Conservation (phyloP, 2,888 invertebrate species). For the Periphyllus acericola region DNA sequence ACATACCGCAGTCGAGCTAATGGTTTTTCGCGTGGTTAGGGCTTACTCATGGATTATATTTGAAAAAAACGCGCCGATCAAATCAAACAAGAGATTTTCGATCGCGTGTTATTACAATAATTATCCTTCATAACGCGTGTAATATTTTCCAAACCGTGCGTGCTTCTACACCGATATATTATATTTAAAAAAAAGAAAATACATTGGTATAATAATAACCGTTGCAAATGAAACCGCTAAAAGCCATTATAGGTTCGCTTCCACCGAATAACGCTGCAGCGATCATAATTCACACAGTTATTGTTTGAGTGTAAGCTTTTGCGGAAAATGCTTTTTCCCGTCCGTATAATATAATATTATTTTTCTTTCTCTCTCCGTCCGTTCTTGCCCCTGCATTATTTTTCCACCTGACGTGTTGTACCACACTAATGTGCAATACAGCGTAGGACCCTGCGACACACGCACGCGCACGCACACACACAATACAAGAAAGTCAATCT, state of each 20-base stretch:
- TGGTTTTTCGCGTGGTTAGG: background rate
- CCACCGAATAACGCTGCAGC: background rate
- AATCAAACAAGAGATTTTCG: slow-evolving; percentile 17
- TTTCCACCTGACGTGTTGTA: slow-evolving; percentile 35
- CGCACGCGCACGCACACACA: background rate
- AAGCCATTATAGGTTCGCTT: slow-evolving; percentile 38
- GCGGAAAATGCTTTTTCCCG: slow-evolving; percentile 18
- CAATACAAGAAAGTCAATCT: background rate
- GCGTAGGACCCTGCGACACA: background rate
- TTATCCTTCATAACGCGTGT: background rate
- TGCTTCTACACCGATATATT: background rate
- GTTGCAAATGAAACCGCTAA: slow-evolving; percentile 34
- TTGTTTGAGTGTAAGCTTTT: slow-evolving; percentile 53
- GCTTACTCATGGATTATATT: slow-evolving; percentile 17
- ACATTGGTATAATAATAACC: slow-evolving; percentile 10
- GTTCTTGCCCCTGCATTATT: background rate
- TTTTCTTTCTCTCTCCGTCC: background rate
- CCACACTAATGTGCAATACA: no score
- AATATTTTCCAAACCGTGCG: no score
- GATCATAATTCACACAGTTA: slow-evolving; percentile 47
- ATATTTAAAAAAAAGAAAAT: background rate
- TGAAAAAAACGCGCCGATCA: background rate
- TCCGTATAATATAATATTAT: slow-evolving; percentile 32
- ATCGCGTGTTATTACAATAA: slow-evolving; percentile 19
- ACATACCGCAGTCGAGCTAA: background rate